These are phyloP conservation scores for Formica exsecta DNA, from an alignment of 1,140 invertebrate genomes.

Conservation along the genomic window DNA sequence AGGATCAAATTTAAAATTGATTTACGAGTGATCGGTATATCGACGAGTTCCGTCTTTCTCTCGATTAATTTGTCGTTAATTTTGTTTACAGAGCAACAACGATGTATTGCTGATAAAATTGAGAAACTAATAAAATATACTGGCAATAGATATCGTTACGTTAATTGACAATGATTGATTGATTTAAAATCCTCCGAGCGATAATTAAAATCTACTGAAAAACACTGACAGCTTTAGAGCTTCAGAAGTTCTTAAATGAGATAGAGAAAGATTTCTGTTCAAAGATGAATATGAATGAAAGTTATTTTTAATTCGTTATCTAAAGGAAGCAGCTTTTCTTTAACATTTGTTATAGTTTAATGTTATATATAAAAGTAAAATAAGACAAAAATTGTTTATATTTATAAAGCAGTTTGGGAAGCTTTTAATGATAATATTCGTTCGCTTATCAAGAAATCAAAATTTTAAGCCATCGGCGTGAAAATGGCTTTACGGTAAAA, in stretches of 20 bases:
- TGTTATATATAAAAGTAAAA: not conserved
- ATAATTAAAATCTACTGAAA: not conserved
- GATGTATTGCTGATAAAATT: not conserved
- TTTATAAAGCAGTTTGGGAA: not conserved
- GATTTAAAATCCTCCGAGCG: not conserved
- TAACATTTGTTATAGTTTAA: not conserved
- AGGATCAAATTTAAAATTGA: constrained; percentile 76
- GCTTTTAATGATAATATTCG: not conserved
- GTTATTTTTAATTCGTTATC: not conserved
- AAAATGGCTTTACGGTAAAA: constrained; percentile 1
- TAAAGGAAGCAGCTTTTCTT: not conserved
- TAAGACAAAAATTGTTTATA: not conserved
- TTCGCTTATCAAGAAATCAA: not conserved
- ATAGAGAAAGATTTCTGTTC: not conserved
- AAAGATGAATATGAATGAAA: not conserved
- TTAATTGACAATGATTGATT: not conserved
- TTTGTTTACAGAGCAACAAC: constrained; percentile 33
- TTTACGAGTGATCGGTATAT: constrained; percentile 71
- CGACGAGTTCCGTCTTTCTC: constrained; percentile 6
- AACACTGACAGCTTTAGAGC: not conserved
- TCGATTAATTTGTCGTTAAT: not conserved
- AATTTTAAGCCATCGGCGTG: not conserved
- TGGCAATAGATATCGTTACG: not conserved
- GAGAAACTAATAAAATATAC: not conserved
- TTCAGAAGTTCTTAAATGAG: not conserved